Percentiles rank a stretch among this genome's conserved stretches.
phyloP scores from a whole-genome alignment of 2,888 invertebrate genomes.

The Argyresthia albistria region DNA sequence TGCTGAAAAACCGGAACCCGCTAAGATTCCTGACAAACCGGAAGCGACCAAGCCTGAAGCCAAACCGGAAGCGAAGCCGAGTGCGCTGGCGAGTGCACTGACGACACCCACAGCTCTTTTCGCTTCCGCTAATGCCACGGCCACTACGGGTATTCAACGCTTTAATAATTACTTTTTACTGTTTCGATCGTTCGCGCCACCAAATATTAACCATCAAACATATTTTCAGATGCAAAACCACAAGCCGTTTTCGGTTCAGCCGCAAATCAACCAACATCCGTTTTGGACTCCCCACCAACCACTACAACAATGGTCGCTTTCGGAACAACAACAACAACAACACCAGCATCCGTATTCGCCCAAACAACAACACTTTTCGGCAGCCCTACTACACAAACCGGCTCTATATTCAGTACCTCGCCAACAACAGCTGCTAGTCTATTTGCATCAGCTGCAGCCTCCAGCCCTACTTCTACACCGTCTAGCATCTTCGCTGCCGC shows the following conservation, averaged over 20 bases:
- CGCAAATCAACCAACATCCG: conserved; percentile 8
- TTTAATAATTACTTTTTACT: not conserved
- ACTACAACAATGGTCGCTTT: not conserved
- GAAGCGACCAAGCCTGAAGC: not conserved
- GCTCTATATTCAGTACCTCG: conserved; percentile 18
- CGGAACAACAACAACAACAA: not conserved
- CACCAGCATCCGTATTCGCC: not conserved
- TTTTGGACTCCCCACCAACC: not conserved
- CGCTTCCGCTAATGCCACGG: conserved; percentile 20
- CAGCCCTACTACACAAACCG: conserved; percentile 10
- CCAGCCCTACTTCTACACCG: not conserved
- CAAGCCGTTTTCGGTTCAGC: conserved; percentile 16
- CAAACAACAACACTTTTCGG: not conserved
- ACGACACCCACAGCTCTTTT: conserved; percentile 22
- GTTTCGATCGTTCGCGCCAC: no score
- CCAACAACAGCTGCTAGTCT: conserved; percentile 7
- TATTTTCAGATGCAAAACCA: conserved; percentile 24
- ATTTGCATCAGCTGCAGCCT: conserved; percentile 13
- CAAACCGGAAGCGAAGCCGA: not conserved
- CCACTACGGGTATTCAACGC: conserved; percentile 16
- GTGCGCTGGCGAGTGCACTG: not conserved
- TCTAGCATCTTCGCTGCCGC: conserved; percentile 1
- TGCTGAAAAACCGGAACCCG: not conserved
- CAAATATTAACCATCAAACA: not conserved
- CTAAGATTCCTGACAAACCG: not conserved